These are phyloP conservation scores for Chloroclysta siterata DNA, from an alignment of 2,888 invertebrate species.

Conservation along the genomic window DNA sequence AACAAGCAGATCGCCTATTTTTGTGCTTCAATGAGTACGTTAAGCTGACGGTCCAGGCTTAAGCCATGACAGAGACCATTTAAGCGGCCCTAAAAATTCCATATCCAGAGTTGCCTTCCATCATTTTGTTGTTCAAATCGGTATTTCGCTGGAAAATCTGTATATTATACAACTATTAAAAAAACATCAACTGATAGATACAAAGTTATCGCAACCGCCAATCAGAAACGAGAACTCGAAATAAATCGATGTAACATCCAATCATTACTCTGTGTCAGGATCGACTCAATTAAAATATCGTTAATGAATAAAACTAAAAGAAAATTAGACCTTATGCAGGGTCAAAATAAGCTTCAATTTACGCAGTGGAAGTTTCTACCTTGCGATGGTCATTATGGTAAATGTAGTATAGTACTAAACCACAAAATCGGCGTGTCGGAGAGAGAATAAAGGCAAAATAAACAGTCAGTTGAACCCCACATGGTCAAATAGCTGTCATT, in stretches of 20 bases:
- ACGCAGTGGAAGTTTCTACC: slow-evolving; percentile 54
- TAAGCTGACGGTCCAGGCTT: too few species aligned
- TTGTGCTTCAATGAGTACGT: too few species aligned
- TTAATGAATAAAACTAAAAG: slow-evolving; percentile 68
- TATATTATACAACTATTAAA: slow-evolving; percentile 66
- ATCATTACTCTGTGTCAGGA: slow-evolving; percentile 84
- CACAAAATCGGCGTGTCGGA: slow-evolving; percentile 83
- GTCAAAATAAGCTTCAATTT: slow-evolving; percentile 58
- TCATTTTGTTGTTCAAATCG: neutral
- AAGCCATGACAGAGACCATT: too few species aligned
- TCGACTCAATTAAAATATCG: slow-evolving; percentile 85
- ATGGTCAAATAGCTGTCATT: slow-evolving; percentile 25
- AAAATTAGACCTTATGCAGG: slow-evolving; percentile 63
- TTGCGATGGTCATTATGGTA: slow-evolving; percentile 82
- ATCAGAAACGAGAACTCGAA: slow-evolving; percentile 83
- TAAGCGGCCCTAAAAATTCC: too few species aligned
- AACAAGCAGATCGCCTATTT: too few species aligned
- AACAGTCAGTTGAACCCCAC: slow-evolving; percentile 74
- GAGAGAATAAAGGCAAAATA: slow-evolving; percentile 82
- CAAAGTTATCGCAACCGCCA: slow-evolving; percentile 83
- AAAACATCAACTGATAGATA: slow-evolving; percentile 80
- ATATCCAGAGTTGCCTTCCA: neutral
- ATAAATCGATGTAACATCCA: slow-evolving; percentile 85
- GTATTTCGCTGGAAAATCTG: neutral
- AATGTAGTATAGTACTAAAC: slow-evolving; percentile 80